Percentiles rank a stretch among this genome's conserved stretches.
Evolutionary conservation across 2,797 vertebrate species (phyloP).

Genomic region (Neosilurus hyrtlii): DNA sequence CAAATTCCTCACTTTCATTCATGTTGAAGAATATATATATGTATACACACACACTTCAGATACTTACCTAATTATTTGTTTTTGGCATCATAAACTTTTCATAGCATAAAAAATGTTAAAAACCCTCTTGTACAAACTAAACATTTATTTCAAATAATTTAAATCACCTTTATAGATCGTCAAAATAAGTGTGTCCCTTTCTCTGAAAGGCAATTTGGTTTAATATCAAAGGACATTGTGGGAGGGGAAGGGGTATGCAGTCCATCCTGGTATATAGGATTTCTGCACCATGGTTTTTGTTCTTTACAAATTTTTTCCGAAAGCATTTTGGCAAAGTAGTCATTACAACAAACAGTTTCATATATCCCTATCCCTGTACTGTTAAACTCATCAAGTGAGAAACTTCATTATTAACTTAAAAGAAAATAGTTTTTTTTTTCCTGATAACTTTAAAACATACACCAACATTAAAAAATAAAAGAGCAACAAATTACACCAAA

Average conservation of each 20-base stretch:
- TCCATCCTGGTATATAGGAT: conserved; percentile 57
- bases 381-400: conserved; percentile 24
- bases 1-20: conserved; percentile 40
- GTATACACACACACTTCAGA: conserved; percentile 1
- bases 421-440: background rate
- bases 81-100: conserved; percentile 59
- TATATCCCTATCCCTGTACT: conserved; percentile 2
- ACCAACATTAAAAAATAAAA: conserved; percentile 15
- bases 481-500: conserved; percentile 12
- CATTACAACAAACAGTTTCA: conserved; percentile 21
- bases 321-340: conserved; percentile 54
- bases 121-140: conserved; percentile 78
- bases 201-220: conserved; percentile 64
- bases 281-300: conserved; percentile 56
- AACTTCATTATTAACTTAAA: background rate
- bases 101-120: conserved; percentile 75
- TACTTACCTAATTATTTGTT: conserved; percentile 62
- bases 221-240: conserved; percentile 61
- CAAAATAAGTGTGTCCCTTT: conserved; percentile 67
- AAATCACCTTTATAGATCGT: conserved; percentile 76
- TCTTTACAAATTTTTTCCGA: conserved; percentile 52
- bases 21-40: conserved; percentile 52
- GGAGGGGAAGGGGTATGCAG: conserved; percentile 42
- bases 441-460: conserved; percentile 29
- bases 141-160: conserved; percentile 83